phyloP scores from a whole-genome alignment of 30 jellyfish, hydroid and myxozoan species.

The Aurelia aurita region DNA sequence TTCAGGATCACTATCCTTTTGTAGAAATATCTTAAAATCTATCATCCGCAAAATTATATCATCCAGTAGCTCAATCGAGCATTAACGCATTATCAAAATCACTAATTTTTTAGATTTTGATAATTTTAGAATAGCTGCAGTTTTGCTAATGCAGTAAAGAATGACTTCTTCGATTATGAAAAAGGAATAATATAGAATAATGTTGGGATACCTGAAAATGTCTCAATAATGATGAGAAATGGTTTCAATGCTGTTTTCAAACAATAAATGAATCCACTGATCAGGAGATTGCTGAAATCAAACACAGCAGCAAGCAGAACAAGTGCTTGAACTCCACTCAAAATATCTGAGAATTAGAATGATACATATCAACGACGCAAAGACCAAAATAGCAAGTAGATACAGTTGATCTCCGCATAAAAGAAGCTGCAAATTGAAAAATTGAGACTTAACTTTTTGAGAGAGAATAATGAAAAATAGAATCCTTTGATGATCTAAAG shows the following conservation, averaged over 20 bases:
- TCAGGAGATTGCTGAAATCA: constrained; percentile 44
- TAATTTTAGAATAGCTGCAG: too few relatives aligned
- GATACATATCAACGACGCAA: background rate
- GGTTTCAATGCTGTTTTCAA: constrained; percentile 41
- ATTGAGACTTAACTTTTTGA: too few relatives aligned
- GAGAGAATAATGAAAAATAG: too few relatives aligned
- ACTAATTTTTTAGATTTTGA: too few relatives aligned
- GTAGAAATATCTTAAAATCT: too few relatives aligned
- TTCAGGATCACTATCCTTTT: too few relatives aligned
- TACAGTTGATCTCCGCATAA: background rate
- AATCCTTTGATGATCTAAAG: too few relatives aligned
- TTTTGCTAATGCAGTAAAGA: background rate
- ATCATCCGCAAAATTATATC: too few relatives aligned
- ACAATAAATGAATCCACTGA: constrained; percentile 41
- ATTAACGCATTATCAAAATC: too few relatives aligned
- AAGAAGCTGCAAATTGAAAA: too few relatives aligned
- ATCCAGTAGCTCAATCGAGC: too few relatives aligned
- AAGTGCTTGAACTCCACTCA: constrained; percentile 52
- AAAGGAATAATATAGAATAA: background rate
- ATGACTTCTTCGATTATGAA: background rate
- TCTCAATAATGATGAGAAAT: constrained; percentile 30
- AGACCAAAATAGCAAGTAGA: background rate
- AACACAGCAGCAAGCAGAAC: constrained; percentile 27
- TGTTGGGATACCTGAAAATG: constrained; percentile 2
- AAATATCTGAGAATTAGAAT: background rate